Evolutionary conservation across 2,797 vertebrate genomes (phyloP).

Genomic region (Rachycentron canadum): DNA sequence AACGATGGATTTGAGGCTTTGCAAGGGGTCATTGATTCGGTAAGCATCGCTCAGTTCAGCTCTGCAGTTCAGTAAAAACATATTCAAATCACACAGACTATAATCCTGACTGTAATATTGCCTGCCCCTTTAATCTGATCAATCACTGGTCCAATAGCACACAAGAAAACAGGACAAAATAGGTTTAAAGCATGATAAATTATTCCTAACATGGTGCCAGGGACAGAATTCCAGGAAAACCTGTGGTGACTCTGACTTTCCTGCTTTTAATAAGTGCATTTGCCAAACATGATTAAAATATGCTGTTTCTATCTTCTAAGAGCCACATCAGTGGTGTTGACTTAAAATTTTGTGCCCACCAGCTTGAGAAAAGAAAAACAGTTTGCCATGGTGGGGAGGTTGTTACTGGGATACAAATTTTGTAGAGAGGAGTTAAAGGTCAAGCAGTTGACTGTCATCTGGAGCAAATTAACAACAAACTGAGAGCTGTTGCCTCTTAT

Average conservation of each 20-base stretch:
- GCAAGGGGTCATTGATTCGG: constrained; percentile 96
- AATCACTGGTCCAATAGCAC: constrained; percentile 28
- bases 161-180: constrained; percentile 34
- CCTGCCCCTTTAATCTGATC: constrained; percentile 16
- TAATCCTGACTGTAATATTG: constrained; percentile 1
- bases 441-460: constrained; percentile 73
- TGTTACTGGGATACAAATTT: constrained; percentile 40
- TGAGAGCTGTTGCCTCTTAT: constrained; percentile 49
- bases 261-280: constrained; percentile 61
- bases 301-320: constrained; percentile 30
- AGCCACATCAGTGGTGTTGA: constrained; percentile 41
- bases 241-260: constrained; percentile 40
- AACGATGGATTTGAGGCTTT: constrained; percentile 97
- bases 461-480: constrained; percentile 71
- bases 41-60: constrained; percentile 79
- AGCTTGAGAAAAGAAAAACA: constrained; percentile 39
- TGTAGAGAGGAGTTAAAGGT: constrained; percentile 55
- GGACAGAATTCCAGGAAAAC: constrained; percentile 60
- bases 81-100: background rate
- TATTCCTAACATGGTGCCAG: constrained; percentile 36
- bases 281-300: constrained; percentile 65
- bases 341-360: constrained; percentile 30
- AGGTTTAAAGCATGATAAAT: constrained; percentile 25
- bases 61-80: background rate
- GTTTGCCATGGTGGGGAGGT: constrained; percentile 32